Percentiles rank a stretch among this genome's conserved stretches.
Conservation (phyloP, 2,888 invertebrate species). For the Meliscaeva auricollis region DNA sequence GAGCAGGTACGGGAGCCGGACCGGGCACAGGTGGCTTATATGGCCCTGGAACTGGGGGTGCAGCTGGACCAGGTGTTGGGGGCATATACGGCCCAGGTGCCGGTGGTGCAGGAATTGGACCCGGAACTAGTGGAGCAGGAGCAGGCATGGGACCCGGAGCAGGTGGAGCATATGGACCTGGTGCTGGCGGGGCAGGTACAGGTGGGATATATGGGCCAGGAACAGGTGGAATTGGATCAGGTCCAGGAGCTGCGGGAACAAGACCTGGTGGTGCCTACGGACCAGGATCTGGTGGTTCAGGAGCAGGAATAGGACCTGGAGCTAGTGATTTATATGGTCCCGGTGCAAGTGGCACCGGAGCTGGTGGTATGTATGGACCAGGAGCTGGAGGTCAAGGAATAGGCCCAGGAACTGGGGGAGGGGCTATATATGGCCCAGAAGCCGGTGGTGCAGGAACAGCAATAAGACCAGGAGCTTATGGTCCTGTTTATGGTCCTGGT, state of each 20-base stretch:
- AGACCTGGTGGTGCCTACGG: too few species aligned
- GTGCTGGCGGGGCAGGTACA: too few species aligned
- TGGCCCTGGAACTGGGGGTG: too few species aligned
- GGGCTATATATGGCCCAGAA: slow-evolving; percentile 4
- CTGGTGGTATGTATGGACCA: not conserved
- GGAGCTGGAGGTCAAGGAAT: slow-evolving; percentile 19
- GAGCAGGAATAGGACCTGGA: slow-evolving; percentile 34
- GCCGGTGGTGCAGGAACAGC: slow-evolving; percentile 26
- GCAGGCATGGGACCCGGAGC: slow-evolving; percentile 8
- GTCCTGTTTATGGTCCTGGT: slow-evolving; percentile 33
- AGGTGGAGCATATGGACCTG: slow-evolving; percentile 40
- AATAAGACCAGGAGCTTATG: not conserved
- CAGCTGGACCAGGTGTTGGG: not conserved
- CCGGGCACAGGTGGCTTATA: too few species aligned
- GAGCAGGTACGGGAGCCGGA: slow-evolving; percentile 27
- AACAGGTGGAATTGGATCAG: not conserved
- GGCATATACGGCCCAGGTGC: too few species aligned
- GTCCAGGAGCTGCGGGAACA: slow-evolving; percentile 25
- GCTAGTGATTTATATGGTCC: slow-evolving; percentile 50
- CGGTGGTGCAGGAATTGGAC: slow-evolving; percentile 12
- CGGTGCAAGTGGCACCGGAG: slow-evolving; percentile 41
- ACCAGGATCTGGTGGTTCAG: slow-evolving; percentile 47
- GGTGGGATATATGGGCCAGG: slow-evolving; percentile 18
- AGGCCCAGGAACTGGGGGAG: slow-evolving; percentile 20
- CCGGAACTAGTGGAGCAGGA: not conserved